Percentiles rank a stretch among this genome's conserved stretches.
Conservation (phyloP, 2,113 vertebrate species). For the Actinemys pallida region DNA sequence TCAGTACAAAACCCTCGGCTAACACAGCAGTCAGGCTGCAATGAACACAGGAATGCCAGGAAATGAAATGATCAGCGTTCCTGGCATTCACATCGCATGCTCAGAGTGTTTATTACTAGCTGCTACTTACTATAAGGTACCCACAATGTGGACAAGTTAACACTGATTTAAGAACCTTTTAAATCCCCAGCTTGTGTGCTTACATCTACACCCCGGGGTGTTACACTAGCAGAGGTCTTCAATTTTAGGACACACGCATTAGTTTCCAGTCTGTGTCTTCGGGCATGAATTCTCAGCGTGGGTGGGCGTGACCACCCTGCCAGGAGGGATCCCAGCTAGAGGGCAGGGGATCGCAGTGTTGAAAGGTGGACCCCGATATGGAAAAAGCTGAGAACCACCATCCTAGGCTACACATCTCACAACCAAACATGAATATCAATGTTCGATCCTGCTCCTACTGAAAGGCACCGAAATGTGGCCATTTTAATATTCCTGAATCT, state of each 20-base stretch:
- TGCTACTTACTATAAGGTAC: not conserved
- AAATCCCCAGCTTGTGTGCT: not conserved
- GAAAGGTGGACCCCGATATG: not conserved
- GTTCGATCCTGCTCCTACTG: not conserved
- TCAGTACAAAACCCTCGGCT: not conserved
- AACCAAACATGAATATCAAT: not conserved
- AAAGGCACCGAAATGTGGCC: not conserved
- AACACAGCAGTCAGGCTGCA: too few relatives aligned
- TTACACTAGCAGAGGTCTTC: not conserved
- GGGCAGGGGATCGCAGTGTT: not conserved
- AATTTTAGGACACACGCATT: not conserved
- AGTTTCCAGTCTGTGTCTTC: not conserved
- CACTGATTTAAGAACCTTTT: not conserved
- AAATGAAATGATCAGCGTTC: not conserved
- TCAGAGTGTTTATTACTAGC: not conserved
- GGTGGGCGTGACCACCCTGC: not conserved
- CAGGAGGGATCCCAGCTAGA: not conserved
- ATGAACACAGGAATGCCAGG: not conserved
- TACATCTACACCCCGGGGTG: not conserved
- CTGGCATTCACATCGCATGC: not conserved
- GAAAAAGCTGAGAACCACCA: not conserved
- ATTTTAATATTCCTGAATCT: not conserved
- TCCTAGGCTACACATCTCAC: not conserved
- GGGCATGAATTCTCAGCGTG: not conserved
- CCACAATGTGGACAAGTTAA: not conserved